These are phyloP conservation scores for Drosophila navojoa DNA, from an alignment of 1,140 invertebrate genomes.

Conservation along the genomic window DNA sequence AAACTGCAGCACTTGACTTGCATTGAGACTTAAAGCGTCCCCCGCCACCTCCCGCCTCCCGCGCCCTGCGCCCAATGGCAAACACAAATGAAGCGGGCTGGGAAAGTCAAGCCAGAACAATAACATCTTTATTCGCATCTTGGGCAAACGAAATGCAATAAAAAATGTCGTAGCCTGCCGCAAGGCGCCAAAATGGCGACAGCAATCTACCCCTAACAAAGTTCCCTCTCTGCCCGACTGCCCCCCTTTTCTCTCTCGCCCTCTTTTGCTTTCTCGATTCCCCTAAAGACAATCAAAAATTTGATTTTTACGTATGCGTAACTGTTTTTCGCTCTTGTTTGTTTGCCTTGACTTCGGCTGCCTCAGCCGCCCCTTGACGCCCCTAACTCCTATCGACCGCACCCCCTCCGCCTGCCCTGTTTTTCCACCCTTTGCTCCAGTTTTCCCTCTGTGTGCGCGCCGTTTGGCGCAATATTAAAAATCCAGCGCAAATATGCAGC, in stretches of 20 bases:
- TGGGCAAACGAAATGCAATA: constrained; percentile 67
- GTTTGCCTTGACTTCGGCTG: constrained; percentile 11
- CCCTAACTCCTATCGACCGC: background rate
- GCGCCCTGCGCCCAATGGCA: constrained; percentile 30
- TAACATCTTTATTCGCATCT: constrained; percentile 57
- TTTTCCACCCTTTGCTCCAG: background rate
- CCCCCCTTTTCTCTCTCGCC: background rate
- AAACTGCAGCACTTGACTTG: constrained; percentile 18
- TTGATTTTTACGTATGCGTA: constrained; percentile 78
- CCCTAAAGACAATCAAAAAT: constrained; percentile 70
- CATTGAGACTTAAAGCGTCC: constrained; percentile 11
- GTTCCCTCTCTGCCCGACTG: too few species aligned
- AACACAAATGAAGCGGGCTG: constrained; percentile 5
- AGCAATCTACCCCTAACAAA: background rate
- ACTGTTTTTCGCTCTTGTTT: constrained; percentile 53
- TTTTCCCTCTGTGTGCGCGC: constrained; percentile 18
- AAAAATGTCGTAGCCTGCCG: constrained; percentile 51
- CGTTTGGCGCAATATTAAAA: constrained; percentile 77
- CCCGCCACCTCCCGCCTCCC: background rate
- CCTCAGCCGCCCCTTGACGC: background rate
- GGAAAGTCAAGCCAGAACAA: constrained; percentile 24
- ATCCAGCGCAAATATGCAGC: constrained; percentile 78
- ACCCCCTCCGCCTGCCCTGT: background rate
- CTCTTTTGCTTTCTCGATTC: background rate
- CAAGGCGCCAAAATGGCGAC: constrained; percentile 31